A percentile compares a stretch with the other conserved stretches of the same genome.
phyloP scores from a whole-genome alignment of 2,888 invertebrate genomes.

The Marronus borbonicus region DNA sequence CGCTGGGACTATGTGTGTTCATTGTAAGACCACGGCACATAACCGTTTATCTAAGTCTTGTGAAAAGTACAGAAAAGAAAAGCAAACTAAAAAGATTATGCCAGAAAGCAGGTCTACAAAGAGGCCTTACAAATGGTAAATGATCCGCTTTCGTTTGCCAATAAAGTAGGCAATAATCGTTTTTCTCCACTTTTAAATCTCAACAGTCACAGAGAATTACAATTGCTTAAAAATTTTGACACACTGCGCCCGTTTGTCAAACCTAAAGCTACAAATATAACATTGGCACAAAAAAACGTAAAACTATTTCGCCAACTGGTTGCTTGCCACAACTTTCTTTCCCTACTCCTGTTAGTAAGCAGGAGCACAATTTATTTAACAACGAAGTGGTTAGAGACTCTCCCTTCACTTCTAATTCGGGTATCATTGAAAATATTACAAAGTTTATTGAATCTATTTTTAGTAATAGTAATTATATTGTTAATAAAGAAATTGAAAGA shows the following conservation, averaged over 20 bases:
- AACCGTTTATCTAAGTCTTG: conserved; percentile 2
- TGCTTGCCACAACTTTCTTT: too few relatives aligned
- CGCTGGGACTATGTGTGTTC: not conserved
- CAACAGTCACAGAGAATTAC: not conserved
- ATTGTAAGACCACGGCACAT: not conserved
- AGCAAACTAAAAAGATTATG: conserved; percentile 1
- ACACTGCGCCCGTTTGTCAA: not conserved
- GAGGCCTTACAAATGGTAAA: not conserved
- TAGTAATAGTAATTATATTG: too few relatives aligned
- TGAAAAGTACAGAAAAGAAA: conserved; percentile 2
- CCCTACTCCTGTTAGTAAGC: too few relatives aligned
- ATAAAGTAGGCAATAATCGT: not conserved
- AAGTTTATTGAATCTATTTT: too few relatives aligned
- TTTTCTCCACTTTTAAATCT: not conserved
- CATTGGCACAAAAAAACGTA: not conserved
- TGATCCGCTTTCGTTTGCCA: not conserved
- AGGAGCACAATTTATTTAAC: too few relatives aligned
- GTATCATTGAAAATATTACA: too few relatives aligned
- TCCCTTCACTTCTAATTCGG: too few relatives aligned
- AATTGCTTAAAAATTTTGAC: not conserved
- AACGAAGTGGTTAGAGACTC: too few relatives aligned
- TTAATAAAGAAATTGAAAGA: too few relatives aligned
- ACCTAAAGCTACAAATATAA: not conserved
- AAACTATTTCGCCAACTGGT: not conserved
- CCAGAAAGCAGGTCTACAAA: not conserved